Evolutionary conservation across 2,888 invertebrate species (phyloP), one percentile per base, ranked within the genome.

Genomic region (Azorinus chamasolen): DNA sequence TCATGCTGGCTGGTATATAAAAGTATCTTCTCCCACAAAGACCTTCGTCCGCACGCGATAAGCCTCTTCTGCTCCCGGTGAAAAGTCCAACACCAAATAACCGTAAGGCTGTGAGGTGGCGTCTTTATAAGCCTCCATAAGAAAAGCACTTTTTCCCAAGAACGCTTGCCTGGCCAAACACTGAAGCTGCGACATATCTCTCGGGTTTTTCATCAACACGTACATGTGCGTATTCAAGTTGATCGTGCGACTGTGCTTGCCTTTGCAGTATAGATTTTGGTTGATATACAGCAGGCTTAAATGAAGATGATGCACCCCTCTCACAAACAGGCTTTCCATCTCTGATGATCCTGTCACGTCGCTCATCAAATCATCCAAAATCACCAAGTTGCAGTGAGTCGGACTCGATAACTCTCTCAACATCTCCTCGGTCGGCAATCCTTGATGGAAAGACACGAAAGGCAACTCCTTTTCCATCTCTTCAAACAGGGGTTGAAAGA

Each of bases 151-250:
- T 46, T 58, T 63, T 5, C 63, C 64, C n/a, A 48, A 58, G 51
- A 54, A 64, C 4, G 57, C 53, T 48, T 72, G 72, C 12, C 65
- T n/a, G 1, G 32, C 65, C 53, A 64, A 45, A 18, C 58, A 65
- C 16, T 65, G 54, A 10, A 72, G 39, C 46, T 65, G 65, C n/a
- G 72, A 65, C 12, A 65, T 48, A 24, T 72, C 71, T 37, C 72
- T 58, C 27, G 54, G 57, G 43, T 74, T 68, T 45, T 51, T 74
- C 74, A 64, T 75, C 37, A 70, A 41, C 39, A 75, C 55, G 18
- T 51, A 55, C 16, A 65, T 55, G 43, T 58, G 58, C 10, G 66
- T 73, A 25, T 65, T 65, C 20, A 72, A 41, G 25, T 62, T 54
- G 39, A 71, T 71, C 48, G 58, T 71, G 16, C 63, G 45, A 50